Evolutionary conservation across 2,113 vertebrate genomes (phyloP), one percentile per base, ranked within the genome.

Genomic region (Neotoma lepida): DNA sequence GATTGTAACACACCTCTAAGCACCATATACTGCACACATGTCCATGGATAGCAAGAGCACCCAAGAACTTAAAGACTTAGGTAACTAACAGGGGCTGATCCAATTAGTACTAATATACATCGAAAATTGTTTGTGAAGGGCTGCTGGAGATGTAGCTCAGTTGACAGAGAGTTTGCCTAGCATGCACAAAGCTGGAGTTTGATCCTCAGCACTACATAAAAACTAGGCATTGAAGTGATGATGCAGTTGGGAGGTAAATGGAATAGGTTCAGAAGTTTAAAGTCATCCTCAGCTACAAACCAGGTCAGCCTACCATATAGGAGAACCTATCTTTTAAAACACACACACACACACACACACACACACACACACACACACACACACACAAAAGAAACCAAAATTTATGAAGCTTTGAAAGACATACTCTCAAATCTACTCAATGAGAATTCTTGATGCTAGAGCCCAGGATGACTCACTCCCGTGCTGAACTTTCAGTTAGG

Each of bases 341-440:
- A 54, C 22, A 41, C 10, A 28, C 22, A 73, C n/a, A 61, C 54
- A 56, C 54, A 56, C 3, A 56, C 26, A 66, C 9, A 56, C 26
- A 12, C 64, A 66, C 61, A 35, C 28, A 66, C 26, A 64, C 10
- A 71, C 35, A 71, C 28, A 68, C 10, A 68, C 33, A 35, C 33
- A 58, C 24, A 44, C 26, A 18, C 56, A 18, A 61, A 63, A 26
- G 24, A 63, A 63, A 63, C 10, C 22, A 87, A 56, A 94, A 89
- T 66, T 13, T n/a, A 10, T 54, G 35, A 96, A 84, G 61, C 41
- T 91, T 22, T 93, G 51, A 86, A 95, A 97, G 46, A 64, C 7
- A 44, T 1, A 84, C 68, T 84, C 64, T 84, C 41, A 94, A 76
- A 26, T 89, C 71, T 64, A 89, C 4, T 63, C 35, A 64, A 89